Evolutionary conservation across 2,888 invertebrate species (phyloP), one percentile per base, ranked within the genome.

Genomic region (Hipparchia semele): DNA sequence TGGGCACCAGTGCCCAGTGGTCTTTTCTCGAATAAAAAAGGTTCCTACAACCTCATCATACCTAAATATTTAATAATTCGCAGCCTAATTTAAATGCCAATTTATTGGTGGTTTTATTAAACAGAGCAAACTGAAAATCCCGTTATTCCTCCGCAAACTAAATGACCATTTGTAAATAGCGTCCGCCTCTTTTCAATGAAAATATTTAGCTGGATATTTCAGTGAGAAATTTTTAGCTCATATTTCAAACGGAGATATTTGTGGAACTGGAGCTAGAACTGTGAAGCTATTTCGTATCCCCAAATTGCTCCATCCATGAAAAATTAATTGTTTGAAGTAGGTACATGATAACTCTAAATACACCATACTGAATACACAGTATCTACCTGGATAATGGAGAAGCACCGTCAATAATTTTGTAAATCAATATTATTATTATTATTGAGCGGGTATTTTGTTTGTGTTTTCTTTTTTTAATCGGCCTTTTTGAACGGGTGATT

Each of bases 201-300:
- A 74, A 74, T 71, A 76, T 23, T 23, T 23, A 23, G 23, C 23
- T 23, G 23, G 23, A 23, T 23, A 23, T 76, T 75, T 76, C 73
- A 73, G 75, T 67, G 69, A 72, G 74, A 51, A 61, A 67, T 73
- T 74, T 77, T 77, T 70, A 59, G 69, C 67, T 70, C 62, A 69
- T 77, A 70, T 74, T 76, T 76, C 73, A 71, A 54, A 68, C 49
- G 60, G 54, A 70, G 54, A 72, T 64, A 65, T 74, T 61, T 72
- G 9, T 56, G 12, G 51, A 6, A 33, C 12, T 53, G 3, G 12
- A 13, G 56, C 39, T 6, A 12, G 53, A 23, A 54, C 12, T 45
- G 59, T 61, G 45, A 61, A 39, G 61, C n/a, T n/a, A 45, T 61
- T 46, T n/a, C 56, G 23, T 7, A 56, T 13, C 5, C 13, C 56